phyloP scores from a whole-genome alignment of 2,113 vertebrate genomes.

The Mirounga angustirostris region DNA sequence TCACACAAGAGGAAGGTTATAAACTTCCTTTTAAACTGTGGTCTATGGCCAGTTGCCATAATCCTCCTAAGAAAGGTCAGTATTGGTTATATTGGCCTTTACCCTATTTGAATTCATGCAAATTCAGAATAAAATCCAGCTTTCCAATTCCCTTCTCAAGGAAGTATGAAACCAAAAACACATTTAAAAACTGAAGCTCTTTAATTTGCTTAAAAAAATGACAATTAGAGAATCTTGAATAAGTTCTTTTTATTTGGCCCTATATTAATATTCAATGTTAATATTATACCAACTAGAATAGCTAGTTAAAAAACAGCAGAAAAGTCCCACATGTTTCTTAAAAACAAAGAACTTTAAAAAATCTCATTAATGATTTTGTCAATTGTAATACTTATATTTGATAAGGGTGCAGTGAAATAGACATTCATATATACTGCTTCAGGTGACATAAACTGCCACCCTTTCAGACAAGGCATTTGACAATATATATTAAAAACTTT shows the following conservation, averaged over 20 bases:
- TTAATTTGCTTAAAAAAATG: slow-evolving; percentile 21
- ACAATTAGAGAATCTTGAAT: background rate
- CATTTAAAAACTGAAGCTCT: background rate
- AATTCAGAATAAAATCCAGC: slow-evolving; percentile 13
- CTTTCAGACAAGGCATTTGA: background rate
- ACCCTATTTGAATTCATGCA: background rate
- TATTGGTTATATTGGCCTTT: background rate
- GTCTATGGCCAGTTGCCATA: background rate
- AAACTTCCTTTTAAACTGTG: background rate
- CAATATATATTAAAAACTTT: background rate
- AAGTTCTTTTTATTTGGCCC: slow-evolving; percentile 22
- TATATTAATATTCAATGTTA: slow-evolving; percentile 31
- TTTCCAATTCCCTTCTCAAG: background rate
- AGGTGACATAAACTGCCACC: background rate
- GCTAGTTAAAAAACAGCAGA: slow-evolving; percentile 26
- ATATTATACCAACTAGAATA: slow-evolving; percentile 18
- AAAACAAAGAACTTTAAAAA: background rate
- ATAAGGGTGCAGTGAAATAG: background rate
- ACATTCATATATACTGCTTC: background rate
- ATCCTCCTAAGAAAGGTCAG: background rate
- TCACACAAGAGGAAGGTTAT: background rate
- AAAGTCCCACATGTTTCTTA: background rate
- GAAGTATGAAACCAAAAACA: background rate
- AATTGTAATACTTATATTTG: background rate
- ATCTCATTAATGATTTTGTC: slow-evolving; percentile 12